A percentile compares a stretch with the other conserved stretches of the same genome.
Conservation (phyloP, 2,888 invertebrate species). For the Eilema sororculum region DNA sequence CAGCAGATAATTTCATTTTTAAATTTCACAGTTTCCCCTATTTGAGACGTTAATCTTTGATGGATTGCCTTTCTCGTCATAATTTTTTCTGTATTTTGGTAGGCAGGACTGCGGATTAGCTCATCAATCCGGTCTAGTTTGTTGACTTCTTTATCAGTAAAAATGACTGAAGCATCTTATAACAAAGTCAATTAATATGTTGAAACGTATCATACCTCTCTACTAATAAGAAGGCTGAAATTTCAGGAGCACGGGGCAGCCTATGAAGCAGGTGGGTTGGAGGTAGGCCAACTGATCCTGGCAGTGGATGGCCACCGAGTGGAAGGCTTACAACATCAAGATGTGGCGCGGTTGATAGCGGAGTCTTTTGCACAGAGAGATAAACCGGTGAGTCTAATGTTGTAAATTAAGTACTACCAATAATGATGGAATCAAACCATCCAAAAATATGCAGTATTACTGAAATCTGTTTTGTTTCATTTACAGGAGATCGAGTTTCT, state of each 20-base stretch:
- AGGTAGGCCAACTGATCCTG: slow-evolving; percentile 97
- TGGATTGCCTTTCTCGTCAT: not conserved
- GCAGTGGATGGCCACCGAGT: slow-evolving; percentile 95
- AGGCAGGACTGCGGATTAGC: not conserved
- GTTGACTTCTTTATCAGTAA: not conserved
- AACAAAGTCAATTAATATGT: not conserved
- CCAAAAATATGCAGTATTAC: not conserved
- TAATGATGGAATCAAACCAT: too few relatives aligned
- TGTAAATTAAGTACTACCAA: not conserved
- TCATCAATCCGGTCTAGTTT: not conserved
- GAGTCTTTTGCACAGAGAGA: slow-evolving; percentile 97
- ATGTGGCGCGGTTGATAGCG: slow-evolving; percentile 96
- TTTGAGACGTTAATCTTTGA: not conserved
- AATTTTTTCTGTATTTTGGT: not conserved
- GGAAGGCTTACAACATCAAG: slow-evolving; percentile 94
- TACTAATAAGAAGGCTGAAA: not conserved
- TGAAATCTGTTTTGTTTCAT: slow-evolving; percentile 6
- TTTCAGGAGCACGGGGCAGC: slow-evolving; percentile 97
- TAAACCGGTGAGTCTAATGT: slow-evolving; percentile 81
- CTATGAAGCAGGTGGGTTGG: slow-evolving; percentile 95
- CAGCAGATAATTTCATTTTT: too few relatives aligned
- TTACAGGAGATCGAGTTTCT: slow-evolving; percentile 96
- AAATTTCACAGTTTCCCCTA: too few relatives aligned
- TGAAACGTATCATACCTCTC: too few relatives aligned
- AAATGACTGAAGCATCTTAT: not conserved